These are phyloP conservation scores for Nycteola revayana DNA, from an alignment of 2,888 invertebrate species.

Conservation along the genomic window DNA sequence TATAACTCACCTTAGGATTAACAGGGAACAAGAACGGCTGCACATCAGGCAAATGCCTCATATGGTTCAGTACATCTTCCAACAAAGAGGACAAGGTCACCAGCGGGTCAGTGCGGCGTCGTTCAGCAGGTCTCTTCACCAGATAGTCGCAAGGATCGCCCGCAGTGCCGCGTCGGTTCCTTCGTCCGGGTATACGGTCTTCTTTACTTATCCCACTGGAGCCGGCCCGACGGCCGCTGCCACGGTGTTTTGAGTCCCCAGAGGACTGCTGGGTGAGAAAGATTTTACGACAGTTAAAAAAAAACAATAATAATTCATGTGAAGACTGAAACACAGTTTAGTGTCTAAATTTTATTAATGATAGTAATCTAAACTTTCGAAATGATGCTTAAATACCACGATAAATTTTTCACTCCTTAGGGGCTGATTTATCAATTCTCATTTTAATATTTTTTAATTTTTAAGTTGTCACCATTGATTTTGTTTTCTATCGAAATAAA, in stretches of 20 bases:
- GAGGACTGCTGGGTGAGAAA: slow-evolving; percentile 83
- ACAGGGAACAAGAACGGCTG: slow-evolving; percentile 97
- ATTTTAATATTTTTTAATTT: no score
- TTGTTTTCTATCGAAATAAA: no score
- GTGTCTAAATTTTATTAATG: no score
- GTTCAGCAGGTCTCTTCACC: slow-evolving; percentile 92
- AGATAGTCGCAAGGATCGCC: slow-evolving; percentile 89
- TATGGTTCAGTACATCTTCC: slow-evolving; percentile 95
- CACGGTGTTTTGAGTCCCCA: slow-evolving; percentile 91
- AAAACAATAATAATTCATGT: no score
- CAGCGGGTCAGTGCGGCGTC: slow-evolving; percentile 96
- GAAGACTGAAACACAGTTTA: no score
- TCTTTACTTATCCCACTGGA: slow-evolving; percentile 74
- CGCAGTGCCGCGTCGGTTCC: slow-evolving; percentile 53
- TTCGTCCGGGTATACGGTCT: slow-evolving; percentile 57
- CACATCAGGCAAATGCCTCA: slow-evolving; percentile 95
- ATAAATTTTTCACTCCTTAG: no score
- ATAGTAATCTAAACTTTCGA: no score
- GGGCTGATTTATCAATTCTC: no score
- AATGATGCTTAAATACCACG: no score
- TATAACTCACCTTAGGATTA: slow-evolving; percentile 89
- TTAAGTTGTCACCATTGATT: no score
- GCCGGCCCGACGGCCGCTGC: slow-evolving; percentile 86
- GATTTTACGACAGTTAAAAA: no score
- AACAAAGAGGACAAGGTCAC: slow-evolving; percentile 96